A percentile compares a stretch with the other conserved stretches of the same genome.
phyloP scores from a whole-genome alignment of 2,797 vertebrate species.

The Silurus aristotelis region DNA sequence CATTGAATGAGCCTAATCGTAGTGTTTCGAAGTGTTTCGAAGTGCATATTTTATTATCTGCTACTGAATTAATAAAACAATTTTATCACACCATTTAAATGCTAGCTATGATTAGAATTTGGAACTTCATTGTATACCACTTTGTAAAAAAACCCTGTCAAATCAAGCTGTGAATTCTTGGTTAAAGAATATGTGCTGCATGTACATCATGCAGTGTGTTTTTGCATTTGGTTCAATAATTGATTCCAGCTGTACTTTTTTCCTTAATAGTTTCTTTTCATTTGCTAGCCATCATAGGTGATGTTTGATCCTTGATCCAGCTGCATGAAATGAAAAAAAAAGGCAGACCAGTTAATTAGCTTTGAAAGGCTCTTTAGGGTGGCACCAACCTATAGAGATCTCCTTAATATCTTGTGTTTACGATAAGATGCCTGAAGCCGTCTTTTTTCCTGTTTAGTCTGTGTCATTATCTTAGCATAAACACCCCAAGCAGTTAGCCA shows the following conservation, averaged over 20 bases:
- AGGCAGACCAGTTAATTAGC: slow-evolving; percentile 13
- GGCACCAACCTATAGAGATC: background rate
- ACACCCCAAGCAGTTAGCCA: slow-evolving; percentile 23
- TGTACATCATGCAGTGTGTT: background rate
- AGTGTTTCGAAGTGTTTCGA: too few relatives aligned
- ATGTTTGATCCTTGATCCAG: background rate
- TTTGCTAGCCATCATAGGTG: background rate
- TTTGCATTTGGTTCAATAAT: background rate
- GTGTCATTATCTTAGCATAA: slow-evolving; percentile 32
- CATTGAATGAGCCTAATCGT: background rate
- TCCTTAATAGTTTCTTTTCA: background rate
- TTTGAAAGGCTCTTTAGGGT: background rate
- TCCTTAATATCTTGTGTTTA: slow-evolving; percentile 8
- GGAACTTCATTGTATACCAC: background rate
- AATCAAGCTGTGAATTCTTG: background rate
- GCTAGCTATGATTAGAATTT: background rate
- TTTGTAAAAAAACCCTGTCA: background rate
- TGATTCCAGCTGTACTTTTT: background rate
- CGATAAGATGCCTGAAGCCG: slow-evolving; percentile 41
- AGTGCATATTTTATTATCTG: background rate
- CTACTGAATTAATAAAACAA: background rate
- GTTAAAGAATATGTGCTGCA: background rate
- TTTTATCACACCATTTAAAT: too few relatives aligned
- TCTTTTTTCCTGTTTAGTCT: slow-evolving; percentile 59
- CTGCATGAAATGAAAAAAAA: background rate